Conservation (phyloP, 2,797 vertebrate species). For the Kryptopterus vitreolus region DNA sequence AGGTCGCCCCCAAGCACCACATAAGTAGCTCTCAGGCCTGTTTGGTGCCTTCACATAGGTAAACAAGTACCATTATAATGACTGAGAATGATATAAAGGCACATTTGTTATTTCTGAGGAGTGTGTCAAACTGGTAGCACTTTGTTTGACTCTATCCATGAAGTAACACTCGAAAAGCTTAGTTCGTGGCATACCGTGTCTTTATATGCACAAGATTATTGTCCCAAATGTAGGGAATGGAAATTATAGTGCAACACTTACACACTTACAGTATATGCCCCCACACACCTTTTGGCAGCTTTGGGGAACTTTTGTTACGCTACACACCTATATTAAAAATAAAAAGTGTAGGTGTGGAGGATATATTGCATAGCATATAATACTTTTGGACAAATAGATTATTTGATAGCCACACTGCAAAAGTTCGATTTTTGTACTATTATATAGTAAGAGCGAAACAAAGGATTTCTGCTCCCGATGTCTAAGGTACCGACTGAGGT, state of each 20-base stretch:
- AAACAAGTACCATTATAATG: no score
- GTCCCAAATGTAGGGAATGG: neutral
- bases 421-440: neutral
- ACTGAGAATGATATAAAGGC: no score
- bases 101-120: no score
- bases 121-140: no score
- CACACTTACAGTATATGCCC: neutral
- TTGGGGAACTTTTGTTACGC: neutral
- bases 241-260: neutral
- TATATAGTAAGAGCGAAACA: neutral
- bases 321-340: no score
- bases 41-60: no score
- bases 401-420: neutral
- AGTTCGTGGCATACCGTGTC: neutral
- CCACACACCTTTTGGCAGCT: neutral
- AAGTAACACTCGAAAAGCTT: no score
- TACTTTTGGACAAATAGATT: neutral
- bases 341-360: neutral
- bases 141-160: no score
- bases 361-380: neutral
- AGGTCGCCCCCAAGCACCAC: no score
- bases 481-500: no score
- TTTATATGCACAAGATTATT: neutral
- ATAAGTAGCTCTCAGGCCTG: no score
- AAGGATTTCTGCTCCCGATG: neutral